Conservation (phyloP, 2,888 invertebrate genomes). For the Escarpia spicata region DNA sequence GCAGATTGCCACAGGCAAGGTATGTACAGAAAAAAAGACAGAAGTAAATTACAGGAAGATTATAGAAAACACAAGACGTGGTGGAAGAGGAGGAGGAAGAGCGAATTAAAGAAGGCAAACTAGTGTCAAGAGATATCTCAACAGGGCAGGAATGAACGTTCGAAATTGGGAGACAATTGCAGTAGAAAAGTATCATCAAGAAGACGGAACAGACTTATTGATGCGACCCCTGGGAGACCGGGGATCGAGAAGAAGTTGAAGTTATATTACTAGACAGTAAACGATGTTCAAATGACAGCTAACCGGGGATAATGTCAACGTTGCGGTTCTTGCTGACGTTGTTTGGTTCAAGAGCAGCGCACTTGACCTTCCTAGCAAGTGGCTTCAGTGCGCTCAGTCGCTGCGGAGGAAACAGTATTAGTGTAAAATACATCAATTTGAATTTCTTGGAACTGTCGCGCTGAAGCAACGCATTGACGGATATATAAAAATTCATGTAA, state of each 20-base stretch:
- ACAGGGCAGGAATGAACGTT: no score
- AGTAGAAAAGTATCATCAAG: no score
- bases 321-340: not conserved
- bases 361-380: not conserved
- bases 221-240: no score
- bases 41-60: no score
- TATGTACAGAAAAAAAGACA: no score
- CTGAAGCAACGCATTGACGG: not conserved
- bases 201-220: no score
- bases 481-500: not conserved
- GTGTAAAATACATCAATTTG: not conserved
- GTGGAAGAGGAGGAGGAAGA: no score
- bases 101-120: no score
- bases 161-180: no score
- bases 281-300: not conserved
- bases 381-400: constrained; percentile 7
- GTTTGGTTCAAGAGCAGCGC: not conserved
- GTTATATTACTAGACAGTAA: not conserved
- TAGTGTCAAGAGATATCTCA: no score
- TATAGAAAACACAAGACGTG: no score
- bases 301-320: not conserved
- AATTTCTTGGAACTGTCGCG: not conserved
- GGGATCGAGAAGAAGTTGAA: not conserved
- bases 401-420: not conserved
- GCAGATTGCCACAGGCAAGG: no score